Base-by-base conservation (phyloP, 2,888 invertebrate genomes). In the Sinotaia quadrata region DNA sequence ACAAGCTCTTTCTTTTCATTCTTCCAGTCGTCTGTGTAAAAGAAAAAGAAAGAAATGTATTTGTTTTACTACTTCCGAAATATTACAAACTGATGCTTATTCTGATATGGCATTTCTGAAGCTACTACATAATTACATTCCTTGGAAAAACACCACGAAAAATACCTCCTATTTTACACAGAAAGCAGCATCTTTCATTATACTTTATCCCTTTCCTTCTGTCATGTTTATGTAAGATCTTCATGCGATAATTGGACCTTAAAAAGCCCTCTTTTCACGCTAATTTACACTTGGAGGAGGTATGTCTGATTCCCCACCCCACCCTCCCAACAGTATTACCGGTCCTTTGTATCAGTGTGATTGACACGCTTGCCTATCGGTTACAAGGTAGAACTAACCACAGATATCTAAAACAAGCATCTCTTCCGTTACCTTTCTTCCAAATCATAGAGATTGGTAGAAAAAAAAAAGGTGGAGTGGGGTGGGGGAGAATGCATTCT, bases 141-240 rank as follows among this genome's bases (percentile, higher is more conserved):
- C n/a, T n/a, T n/a, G n/a, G n/a, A n/a, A n/a, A n/a, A n/a, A n/a
- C n/a, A n/a, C n/a, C n/a, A n/a, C n/a, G n/a, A n/a, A n/a, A n/a
- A n/a, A n/a, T n/a, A n/a, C n/a, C n/a, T n/a, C n/a, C n/a, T n/a
- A n/a, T n/a, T n/a, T n/a, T n/a, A n/a, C n/a, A 10, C 18, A 15
- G 10, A 21, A 21, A 12, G 27, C 10, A 8, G 1, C 57, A 18
- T 57, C 41, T 29, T 34, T 4, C 52, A 51, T 49, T 34, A 47
- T 62, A 49, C 27, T 21, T 8, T 5, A 2, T 21, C 29, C 8
- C 21, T 34, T 31, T 62, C 37, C 36, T 18, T 21, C 5, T 62
- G 49, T 62, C 36, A 49, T 62, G 62, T 52, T 51, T 21, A 27
- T 62, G 27, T 47, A 62, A 51, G 49, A 52, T 62, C 51, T 33